phyloP scores from a whole-genome alignment of 2,797 vertebrate species.

The Danio jaintianensis region DNA sequence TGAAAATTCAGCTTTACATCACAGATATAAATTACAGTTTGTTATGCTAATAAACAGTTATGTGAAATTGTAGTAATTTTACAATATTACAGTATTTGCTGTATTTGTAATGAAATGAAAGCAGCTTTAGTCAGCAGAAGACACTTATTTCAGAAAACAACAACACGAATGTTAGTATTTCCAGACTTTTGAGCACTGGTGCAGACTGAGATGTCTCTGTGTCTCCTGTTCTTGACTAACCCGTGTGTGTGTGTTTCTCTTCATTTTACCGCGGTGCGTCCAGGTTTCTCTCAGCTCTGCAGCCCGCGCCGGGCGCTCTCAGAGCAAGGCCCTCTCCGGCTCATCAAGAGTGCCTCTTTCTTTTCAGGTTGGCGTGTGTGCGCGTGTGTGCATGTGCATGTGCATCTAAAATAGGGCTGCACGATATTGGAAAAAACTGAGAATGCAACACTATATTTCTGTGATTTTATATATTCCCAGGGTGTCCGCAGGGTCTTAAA shows the following conservation, averaged over 20 bases:
- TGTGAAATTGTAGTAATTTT: no score
- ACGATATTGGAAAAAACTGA: no score
- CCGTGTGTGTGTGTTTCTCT: constrained; percentile 73
- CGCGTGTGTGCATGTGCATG: constrained; percentile 35
- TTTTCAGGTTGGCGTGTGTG: constrained; percentile 96
- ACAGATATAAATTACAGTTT: neutral
- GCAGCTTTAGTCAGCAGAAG: neutral
- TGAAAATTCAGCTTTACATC: no score
- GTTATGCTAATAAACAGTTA: no score
- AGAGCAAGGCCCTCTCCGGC: constrained; percentile 98
- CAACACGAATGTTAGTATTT: neutral
- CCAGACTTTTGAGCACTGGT: neutral
- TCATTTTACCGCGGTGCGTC: constrained; percentile 75
- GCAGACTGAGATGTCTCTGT: constrained; percentile 19
- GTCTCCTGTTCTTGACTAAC: constrained; percentile 53
- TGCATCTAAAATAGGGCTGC: no score
- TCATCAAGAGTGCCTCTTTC: constrained; percentile 99
- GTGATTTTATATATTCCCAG: no score
- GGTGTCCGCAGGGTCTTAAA: no score
- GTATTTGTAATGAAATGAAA: neutral
- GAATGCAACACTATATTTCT: no score
- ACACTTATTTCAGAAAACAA: neutral
- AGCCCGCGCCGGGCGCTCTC: constrained; percentile 99
- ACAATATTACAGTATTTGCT: neutral
- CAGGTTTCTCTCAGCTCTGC: constrained; percentile 99